Base-by-base conservation (phyloP, 2,888 invertebrate genomes). In the Noctuana brunneofusca region DNA sequence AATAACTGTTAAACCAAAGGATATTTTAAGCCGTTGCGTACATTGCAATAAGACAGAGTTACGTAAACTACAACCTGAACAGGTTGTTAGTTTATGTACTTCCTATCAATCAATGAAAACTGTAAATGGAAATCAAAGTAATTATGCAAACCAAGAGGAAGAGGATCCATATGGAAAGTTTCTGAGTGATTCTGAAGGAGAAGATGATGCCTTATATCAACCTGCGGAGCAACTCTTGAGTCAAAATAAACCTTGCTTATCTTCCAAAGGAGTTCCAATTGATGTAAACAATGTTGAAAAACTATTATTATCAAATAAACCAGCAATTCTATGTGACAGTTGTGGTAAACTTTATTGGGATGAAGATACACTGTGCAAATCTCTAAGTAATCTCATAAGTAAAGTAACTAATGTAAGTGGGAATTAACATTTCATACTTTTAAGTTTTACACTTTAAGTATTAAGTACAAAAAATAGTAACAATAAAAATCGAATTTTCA, bases 341-440 rank as follows among this genome's bases (percentile, higher is more conserved):
- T 97, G 96, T 86, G 96, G 96, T 0, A 95, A 95, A 79, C 89
- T 95, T 56, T 96, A 94, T 80, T 96, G 96, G 95, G 94, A 95
- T 71, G 84, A 80, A 67, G 86, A 90, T 72, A 74, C 78, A 52
- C 67, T 83, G 22, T 68, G 84, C 43, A 80, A 81, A 71, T 68
- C 78, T 58, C 78, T 84, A 46, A 72, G 74, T 69, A 80, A 81
- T 71, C 67, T 78, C 58, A 79, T 83, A 52, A 71, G 73, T 69
- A 74, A 80, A 66, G 68, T 76, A 68, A 74, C 84, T 54, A 55
- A 64, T 22, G 73, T 72, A 65, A 71, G 62, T 38, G 35, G 32
- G 9, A 52, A 30, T 18, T 52, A 52, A 30, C 11, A 30, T 27
- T 1, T 16, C 27, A 16, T 49, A 14, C 5, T 27, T 14, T 16